Evolutionary conservation across 2,797 vertebrate genomes (phyloP).

Genomic region (Aldrovandia affinis): DNA sequence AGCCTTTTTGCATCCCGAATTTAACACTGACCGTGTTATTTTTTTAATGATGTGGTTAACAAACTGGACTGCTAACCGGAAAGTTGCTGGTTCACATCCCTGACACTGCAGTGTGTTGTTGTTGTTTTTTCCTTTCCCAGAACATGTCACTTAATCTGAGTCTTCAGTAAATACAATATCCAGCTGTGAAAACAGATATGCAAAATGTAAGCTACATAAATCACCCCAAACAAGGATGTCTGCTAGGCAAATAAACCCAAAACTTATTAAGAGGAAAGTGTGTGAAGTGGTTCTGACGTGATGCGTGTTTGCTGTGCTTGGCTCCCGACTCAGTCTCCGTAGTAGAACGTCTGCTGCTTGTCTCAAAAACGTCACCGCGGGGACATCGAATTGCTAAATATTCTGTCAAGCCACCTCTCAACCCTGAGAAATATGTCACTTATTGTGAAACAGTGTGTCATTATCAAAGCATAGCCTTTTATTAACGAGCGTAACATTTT

Average conservation of each 20-base stretch:
- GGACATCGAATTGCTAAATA: neutral
- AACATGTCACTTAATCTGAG: neutral
- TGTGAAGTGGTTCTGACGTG: neutral
- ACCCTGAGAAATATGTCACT: neutral
- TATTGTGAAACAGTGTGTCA: neutral
- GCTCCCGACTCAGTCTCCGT: neutral
- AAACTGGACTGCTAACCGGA: neutral
- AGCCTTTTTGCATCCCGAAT: neutral
- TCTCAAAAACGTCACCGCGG: neutral
- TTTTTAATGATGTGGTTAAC: neutral
- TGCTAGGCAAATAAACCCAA: neutral
- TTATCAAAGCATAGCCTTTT: neutral
- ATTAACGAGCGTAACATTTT: neutral
- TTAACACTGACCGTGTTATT: neutral
- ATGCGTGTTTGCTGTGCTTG: neutral
- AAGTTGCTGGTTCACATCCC: neutral
- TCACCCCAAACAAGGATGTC: neutral
- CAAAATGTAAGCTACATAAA: neutral
- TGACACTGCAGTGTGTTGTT: neutral
- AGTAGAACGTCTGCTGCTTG: neutral
- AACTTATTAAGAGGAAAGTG: neutral
- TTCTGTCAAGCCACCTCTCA: neutral
- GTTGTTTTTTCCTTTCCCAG: too few species aligned
- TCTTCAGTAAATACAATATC: neutral
- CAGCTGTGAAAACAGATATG: neutral